Evolutionary conservation across 2,797 vertebrate species (phyloP).

Genomic region (Botia kubotai): DNA sequence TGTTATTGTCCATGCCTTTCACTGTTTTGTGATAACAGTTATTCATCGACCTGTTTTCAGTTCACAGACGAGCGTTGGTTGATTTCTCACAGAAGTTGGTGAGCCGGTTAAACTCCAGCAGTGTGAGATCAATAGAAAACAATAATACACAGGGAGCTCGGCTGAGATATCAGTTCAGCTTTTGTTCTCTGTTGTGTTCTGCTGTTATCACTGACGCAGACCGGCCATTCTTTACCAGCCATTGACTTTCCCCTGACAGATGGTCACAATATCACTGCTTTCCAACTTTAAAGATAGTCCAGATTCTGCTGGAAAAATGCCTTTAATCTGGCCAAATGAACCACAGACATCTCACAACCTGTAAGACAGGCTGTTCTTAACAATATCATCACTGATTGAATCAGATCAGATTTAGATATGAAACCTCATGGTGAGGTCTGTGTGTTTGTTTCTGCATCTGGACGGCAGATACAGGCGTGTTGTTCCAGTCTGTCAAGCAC

Average conservation of each 20-base stretch:
- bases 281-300: constrained; percentile 17
- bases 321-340: constrained; percentile 21
- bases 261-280: not conserved
- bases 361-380: not conserved
- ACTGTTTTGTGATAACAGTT: constrained; percentile 30
- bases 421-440: not conserved
- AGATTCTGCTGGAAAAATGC: constrained; percentile 17
- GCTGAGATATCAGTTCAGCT: constrained; percentile 6
- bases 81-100: constrained; percentile 36
- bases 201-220: constrained; percentile 13
- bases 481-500: not conserved
- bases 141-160: constrained; percentile 1
- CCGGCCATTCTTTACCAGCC: constrained; percentile 24
- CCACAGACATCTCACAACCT: constrained; percentile 5
- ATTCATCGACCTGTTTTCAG: constrained; percentile 29
- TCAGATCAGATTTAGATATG: not conserved
- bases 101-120: not conserved
- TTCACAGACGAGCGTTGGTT: constrained; percentile 8
- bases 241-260: not conserved
- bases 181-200: constrained; percentile 22
- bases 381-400: no score
- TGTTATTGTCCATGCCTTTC: no score
- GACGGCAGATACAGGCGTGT: not conserved
- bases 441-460: not conserved
- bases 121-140: constrained; percentile 32